Conservation (phyloP, 92 coral and sea anemone species). For the Blastomussa wellsi region DNA sequence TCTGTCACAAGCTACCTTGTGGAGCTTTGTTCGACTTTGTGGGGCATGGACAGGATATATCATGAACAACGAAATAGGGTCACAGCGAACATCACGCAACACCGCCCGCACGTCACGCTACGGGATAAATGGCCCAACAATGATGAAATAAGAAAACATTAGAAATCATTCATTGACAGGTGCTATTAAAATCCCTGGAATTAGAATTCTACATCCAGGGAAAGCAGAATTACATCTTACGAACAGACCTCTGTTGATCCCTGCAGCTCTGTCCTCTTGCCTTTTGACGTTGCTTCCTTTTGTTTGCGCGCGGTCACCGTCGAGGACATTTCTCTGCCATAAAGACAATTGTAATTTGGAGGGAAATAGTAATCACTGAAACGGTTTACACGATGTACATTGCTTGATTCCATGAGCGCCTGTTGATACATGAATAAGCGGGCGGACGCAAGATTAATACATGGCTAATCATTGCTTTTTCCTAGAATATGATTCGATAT, state of each 20-base stretch:
- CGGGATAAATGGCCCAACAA: neutral
- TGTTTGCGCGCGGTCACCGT: neutral
- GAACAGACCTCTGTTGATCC: neutral
- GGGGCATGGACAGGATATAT: too few relatives aligned
- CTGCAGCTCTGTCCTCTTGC: neutral
- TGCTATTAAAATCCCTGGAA: neutral
- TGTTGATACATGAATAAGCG: too few relatives aligned
- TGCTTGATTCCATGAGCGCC: neutral
- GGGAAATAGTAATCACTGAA: neutral
- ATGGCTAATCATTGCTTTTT: too few relatives aligned
- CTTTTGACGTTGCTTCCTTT: neutral
- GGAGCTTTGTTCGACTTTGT: too few relatives aligned
- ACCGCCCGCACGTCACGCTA: neutral
- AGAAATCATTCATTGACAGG: neutral
- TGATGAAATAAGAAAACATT: neutral
- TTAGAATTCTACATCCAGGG: neutral
- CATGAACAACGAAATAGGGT: neutral
- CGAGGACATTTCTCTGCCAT: neutral
- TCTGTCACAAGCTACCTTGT: too few relatives aligned
- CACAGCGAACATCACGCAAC: neutral
- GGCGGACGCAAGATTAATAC: neutral
- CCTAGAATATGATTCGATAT: too few relatives aligned
- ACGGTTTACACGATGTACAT: neutral
- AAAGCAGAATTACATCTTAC: neutral
- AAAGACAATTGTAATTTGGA: neutral